phyloP scores from a whole-genome alignment of 92 coral and sea anemone species.

The Pocillopora grandis region DNA sequence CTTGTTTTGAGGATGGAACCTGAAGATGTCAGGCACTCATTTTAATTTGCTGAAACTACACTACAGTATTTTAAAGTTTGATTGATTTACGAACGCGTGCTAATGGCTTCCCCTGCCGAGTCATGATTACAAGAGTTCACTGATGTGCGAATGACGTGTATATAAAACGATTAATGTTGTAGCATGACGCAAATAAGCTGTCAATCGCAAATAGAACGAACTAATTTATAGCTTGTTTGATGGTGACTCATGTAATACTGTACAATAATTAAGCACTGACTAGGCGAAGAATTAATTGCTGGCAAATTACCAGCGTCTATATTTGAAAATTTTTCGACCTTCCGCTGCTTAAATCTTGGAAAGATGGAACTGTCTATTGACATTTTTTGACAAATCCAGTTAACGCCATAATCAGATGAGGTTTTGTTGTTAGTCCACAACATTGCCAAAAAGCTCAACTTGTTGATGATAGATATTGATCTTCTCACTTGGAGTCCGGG shows the following conservation, averaged over 20 bases:
- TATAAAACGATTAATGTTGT: slow-evolving; percentile 34
- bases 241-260: background rate
- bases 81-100: background rate
- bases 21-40: background rate
- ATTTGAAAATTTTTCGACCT: background rate
- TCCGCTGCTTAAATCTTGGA: background rate
- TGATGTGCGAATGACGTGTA: slow-evolving; percentile 20
- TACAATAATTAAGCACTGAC: background rate
- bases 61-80: background rate
- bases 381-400: background rate
- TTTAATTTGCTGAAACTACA: background rate
- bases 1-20: background rate
- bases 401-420: background rate
- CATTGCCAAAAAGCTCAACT: slow-evolving; percentile 16
- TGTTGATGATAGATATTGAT: slow-evolving; percentile 18
- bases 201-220: background rate
- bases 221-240: background rate
- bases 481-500: background rate
- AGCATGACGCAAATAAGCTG: slow-evolving; percentile 28
- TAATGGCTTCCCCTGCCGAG: slow-evolving; percentile 7
- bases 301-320: background rate
- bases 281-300: background rate
- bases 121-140: slow-evolving; percentile 18
- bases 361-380: background rate
- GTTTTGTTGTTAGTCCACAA: background rate